Evolutionary conservation across 2,888 invertebrate species (phyloP).

Genomic region (Rhagophthalmus giganteus): DNA sequence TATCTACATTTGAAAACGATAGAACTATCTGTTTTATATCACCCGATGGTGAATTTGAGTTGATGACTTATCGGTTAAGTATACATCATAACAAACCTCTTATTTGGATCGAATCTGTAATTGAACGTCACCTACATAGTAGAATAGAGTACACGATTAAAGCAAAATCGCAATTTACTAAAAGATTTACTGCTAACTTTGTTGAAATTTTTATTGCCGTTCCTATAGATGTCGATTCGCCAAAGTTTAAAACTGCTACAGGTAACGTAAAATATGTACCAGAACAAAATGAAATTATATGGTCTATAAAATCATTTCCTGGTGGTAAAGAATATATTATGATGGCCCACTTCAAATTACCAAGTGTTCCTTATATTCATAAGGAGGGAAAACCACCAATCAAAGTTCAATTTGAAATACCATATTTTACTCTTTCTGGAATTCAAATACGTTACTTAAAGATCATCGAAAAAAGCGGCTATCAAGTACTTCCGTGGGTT

Average conservation of each 20-base stretch:
- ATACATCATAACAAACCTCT: conserved; percentile 89
- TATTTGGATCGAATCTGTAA: conserved; percentile 99
- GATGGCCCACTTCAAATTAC: conserved; percentile 96
- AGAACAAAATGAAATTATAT: conserved; percentile 94
- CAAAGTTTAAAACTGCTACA: conserved; percentile 96
- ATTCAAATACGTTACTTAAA: conserved; percentile 96
- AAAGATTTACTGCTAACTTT: conserved; percentile 97
- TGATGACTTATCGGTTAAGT: conserved; percentile 97
- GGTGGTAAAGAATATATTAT: conserved; percentile 98
- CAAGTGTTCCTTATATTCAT: conserved; percentile 93
- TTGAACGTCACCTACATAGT: conserved; percentile 95
- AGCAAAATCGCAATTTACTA: conserved; percentile 97
- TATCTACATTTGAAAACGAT: conserved; percentile 97
- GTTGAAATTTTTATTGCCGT: conserved; percentile 97
- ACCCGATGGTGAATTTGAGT: conserved; percentile 97
- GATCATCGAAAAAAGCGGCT: conserved; percentile 98
- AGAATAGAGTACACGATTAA: conserved; percentile 99
- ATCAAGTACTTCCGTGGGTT: conserved; percentile 98
- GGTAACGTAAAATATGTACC: conserved; percentile 98
- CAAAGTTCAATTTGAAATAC: conserved; percentile 98
- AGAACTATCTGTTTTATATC: conserved; percentile 98
- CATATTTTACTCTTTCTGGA: conserved; percentile 98
- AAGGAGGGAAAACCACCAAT: conserved; percentile 96
- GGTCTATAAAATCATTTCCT: conserved; percentile 97
- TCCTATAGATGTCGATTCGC: conserved; percentile 96